Evolutionary conservation across 2,888 invertebrate species (phyloP), one percentile per base, ranked within the genome.

Genomic region (Pharmacophagus antenor): DNA sequence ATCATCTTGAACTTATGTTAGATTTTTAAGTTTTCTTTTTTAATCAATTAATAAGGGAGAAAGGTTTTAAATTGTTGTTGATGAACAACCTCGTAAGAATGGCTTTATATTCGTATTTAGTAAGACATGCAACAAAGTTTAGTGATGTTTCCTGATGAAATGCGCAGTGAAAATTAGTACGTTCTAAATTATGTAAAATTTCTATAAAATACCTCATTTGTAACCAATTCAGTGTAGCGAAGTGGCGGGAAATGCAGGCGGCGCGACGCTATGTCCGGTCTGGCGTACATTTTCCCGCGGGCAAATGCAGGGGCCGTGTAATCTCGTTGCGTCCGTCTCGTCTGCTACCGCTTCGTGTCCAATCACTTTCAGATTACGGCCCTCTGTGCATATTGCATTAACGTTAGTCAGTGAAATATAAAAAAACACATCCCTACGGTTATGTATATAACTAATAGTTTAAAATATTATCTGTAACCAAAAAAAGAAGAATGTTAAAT

Each of bases 241-340:
- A 48, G 44, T 44, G 44, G 22, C 47, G 53, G 47, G 56, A 62
- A 53, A 56, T 56, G 49, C 59, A 59, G 53, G 59, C 53, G 42
- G 37, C 51, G 56, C 56, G 54, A 21, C 49, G 58, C 31, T 31
- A 10, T 46, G 50, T 56, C 62, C 61, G 60, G 60, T 61, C 63
- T 53, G 61, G 61, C 50, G 51, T 58, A 64, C 62, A 59, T 58
- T 63, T 65, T 61, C 62, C 65, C 65, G 65, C 61, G 56, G 67
- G 66, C 67, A 63, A 63, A 62, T 64, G 65, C 66, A n/a, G 65
- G 55, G 64, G 61, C 64, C 63, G 58, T 55, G 58, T 67, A 68
- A 68, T 68, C 60, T 53, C 54, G 65, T 68, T 66, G 61, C 61
- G 37, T 53, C 58, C 66, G 61, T 60, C 60, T 60, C 56, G 60